Evolutionary conservation across 1,140 invertebrate species (phyloP), one percentile per base, ranked within the genome.

Genomic region (Heterodera carotae): DNA sequence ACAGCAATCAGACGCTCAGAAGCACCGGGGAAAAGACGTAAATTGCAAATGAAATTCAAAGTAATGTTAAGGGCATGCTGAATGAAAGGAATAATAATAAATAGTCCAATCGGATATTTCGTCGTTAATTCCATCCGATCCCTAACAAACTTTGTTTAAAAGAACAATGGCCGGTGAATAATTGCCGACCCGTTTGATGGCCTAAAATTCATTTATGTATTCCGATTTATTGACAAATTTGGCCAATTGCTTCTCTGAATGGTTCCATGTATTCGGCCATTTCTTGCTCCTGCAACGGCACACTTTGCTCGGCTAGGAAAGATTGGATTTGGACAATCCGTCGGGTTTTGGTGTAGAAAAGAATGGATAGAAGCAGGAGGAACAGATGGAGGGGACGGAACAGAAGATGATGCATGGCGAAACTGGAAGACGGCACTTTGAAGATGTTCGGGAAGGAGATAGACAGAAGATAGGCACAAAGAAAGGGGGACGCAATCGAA

Each of bases 21-120:
- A 68, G 64, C 83, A 18, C 68, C 74, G 0, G 56, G 43, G 29
- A 83, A 83, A 22, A 81, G 33, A 27, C 60, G 39, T 8, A 83
- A 5, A 62, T 83, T 83, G 69, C 82, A 83, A 22, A 83, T 33
- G 62, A 83, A 83, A 48, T 83, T 83, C 18, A 83, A 75, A 8
- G 82, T 78, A 29, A 83, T 78, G 39, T 83, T 83, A 8, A 83
- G 69, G n/a, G 82, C 82, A 59, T 85, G 73, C 82, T 83, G 25
- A 69, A 81, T 43, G 10, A 36, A 15, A 2, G 5, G 25, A 8
- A 36, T 34, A 53, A 69, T 43, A 25, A 60, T 48, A 27, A 43
- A 0, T 12, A 1, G n/a, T 72, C 15, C 5, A 75, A 75, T n/a
- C 6, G 60, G n/a, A 69, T n/a, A 66, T n/a, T n/a, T n/a, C n/a